Evolutionary conservation across 1,140 invertebrate genomes (phyloP), one percentile per base, ranked within the genome.

Genomic region (Eupristina koningsbergeri): DNA sequence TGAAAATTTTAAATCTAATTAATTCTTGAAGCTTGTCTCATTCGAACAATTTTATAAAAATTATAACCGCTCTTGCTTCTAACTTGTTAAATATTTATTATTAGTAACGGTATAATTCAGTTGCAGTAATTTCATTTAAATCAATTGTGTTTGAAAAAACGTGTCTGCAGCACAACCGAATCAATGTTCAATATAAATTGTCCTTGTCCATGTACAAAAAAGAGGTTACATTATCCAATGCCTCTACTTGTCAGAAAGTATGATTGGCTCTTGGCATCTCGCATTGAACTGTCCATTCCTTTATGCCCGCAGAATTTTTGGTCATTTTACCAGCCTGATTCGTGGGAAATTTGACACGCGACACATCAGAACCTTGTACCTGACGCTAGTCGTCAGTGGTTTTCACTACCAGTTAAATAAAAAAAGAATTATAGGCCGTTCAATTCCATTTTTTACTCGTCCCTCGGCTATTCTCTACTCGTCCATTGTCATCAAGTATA

Each of bases 341-440:
- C 88, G 89, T 88, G 86, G 88, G 86, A 84, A 84, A 88, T 88
- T 89, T 89, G 89, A 90, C 89, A 88, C 86, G 89, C 88, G 87
- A 88, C 88, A 88, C 87, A 86, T 88, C 85, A 85, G 86, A 88
- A 86, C 85, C 86, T 88, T 91, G 90, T 89, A 91, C 88, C 88
- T 90, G 90, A 91, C 89, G 88, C 87, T 87, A 84, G 86, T 86
- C 86, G 86, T 86, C 89, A 89, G 87, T 88, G 88, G 88, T 89
- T 91, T 90, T 90, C 88, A 84, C 86, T 80, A 85, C 69, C 86
- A 87, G 86, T 85, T 80, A 84, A 88, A 87, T 87, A 87, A 87
- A 85, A 64, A 81, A 74, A 64, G 71, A 79, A 58, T 73, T 71
- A 71, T 76, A 41, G 75, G 36, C 53, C 41, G 69, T 86, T 84